These are phyloP conservation scores for Falco cherrug DNA, from an alignment of 2,797 vertebrate species.

Conservation along the genomic window DNA sequence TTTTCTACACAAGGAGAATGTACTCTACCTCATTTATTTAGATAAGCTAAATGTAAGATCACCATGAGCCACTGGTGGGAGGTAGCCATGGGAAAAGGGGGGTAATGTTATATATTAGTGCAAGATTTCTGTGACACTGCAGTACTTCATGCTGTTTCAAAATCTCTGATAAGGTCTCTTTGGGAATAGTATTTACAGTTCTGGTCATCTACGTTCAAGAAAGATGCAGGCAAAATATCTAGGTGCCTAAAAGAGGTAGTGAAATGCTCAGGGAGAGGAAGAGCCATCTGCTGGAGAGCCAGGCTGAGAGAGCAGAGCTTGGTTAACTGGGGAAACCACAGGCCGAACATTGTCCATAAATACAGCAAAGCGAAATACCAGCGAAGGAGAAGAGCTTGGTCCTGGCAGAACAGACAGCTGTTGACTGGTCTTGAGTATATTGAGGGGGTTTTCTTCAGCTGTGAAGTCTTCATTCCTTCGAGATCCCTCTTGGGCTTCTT, in stretches of 20 bases:
- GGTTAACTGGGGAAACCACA: not conserved
- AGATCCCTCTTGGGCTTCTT: not conserved
- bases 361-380: not conserved
- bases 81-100: not conserved
- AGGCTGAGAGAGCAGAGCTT: not conserved
- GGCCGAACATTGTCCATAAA: accelerated
- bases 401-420: not conserved
- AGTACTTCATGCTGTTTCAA: not conserved
- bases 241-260: not conserved
- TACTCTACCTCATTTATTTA: not conserved
- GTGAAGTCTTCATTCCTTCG: not conserved
- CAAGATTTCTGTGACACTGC: not conserved
- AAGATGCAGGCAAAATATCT: not conserved
- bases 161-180: not conserved
- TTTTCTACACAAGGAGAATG: not conserved
- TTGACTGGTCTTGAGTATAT: not conserved
- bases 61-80: not conserved
- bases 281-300: not conserved
- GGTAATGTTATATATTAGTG: not conserved
- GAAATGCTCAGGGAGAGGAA: not conserved
- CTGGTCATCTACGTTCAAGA: not conserved
- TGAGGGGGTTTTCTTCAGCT: not conserved
- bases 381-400: not conserved
- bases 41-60: not conserved
- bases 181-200: not conserved